Base-by-base conservation (phyloP, 1,140 invertebrate species). In the Drosophila trapezifrons region DNA sequence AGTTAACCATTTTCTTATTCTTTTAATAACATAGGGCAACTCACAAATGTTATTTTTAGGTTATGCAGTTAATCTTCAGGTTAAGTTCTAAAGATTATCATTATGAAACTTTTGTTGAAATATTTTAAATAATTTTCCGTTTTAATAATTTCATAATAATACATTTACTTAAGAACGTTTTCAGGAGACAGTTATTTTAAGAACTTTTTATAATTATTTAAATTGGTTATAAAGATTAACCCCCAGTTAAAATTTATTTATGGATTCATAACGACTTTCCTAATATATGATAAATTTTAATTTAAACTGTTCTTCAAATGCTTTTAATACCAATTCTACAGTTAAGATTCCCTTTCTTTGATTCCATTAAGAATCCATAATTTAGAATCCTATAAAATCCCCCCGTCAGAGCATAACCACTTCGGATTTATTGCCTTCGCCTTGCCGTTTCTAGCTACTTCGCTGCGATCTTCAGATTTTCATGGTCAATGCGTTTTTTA, bases 401-500 rank as follows among this genome's bases (percentile, higher is more conserved):
- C 35, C 20, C 20, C 4, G 67, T 37, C 43, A 71, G 67, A 38
- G 67, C 51, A 71, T 71, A 40, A 22, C 42, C 27, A 47, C 51
- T 71, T 71, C 67, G 67, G 43, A 58, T 71, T 71, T 25, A 47
- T 70, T 17, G 22, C n/a, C 18, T 29, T 35, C 25, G 35, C 8
- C 35, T 25, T 4, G 25, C 27, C 12, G 18, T 56, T 67, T 66
- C 73, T 57, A 66, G 52, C 32, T 20, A 54, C 35, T 66, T 46
- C 27, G 18, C 18, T 54, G 52, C 60, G 57, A 73, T 73, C 72
- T 84, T 47, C n/a, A 46, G 69, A 47, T 74, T 71, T 90, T 89
- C 84, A 89, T 84, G 84, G 84, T 89, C 73, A 57, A 60, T 89
- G 84, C 73, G 40, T 75, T 67, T 60, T 70, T 40, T 81, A 75